Base-by-base conservation (phyloP, 2,797 vertebrate species). In the Sciaenops ocellatus region DNA sequence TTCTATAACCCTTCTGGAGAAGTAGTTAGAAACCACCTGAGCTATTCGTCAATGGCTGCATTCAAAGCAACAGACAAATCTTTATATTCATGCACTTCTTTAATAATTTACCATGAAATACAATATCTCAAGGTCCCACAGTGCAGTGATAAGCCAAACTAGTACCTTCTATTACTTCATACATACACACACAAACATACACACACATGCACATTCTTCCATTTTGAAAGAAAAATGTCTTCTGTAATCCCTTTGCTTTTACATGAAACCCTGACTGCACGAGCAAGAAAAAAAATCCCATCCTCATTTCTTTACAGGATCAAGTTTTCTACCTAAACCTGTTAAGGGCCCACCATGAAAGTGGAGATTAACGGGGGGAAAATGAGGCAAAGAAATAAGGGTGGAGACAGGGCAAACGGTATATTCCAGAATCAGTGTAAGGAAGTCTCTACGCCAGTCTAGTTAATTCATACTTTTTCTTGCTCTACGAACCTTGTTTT, bases 201-300 rank as follows among this genome's bases (percentile, higher is more conserved):
- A 6, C 52, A 65, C 20, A 26, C 24, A n/a, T n/a, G 22, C 34
- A 56, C 44, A 68, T 28, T 38, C 11, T 50, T 15, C 52, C 24
- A 38, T 67, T 79, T 66, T 80, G 47, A 62, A 69, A 80, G 67
- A 68, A 47, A 76, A 72, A 66, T 15, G 56, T 78, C 68, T 62
- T 83, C 70, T 88, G 73, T 89, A 91, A 91, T 93, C 80, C 78
- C n/a, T 83, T 86, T 44, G 51, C 78, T 85, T 70, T 78, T 79
- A 66, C 77, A 79, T 41, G 13, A 84, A 88, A 87, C 72, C 63
- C 79, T 69, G 78, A 71, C 64, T 55, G 51, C 59, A 55, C 59
- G 78, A 52, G 59, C 59, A 60, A 22, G 47, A 18, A 7, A 46
- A 47, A 47, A 80, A 76, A 47, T 59, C 69, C 47, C 12, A 60